Base-by-base conservation (phyloP, 2,797 vertebrate species). In the Crenichthys baileyi region DNA sequence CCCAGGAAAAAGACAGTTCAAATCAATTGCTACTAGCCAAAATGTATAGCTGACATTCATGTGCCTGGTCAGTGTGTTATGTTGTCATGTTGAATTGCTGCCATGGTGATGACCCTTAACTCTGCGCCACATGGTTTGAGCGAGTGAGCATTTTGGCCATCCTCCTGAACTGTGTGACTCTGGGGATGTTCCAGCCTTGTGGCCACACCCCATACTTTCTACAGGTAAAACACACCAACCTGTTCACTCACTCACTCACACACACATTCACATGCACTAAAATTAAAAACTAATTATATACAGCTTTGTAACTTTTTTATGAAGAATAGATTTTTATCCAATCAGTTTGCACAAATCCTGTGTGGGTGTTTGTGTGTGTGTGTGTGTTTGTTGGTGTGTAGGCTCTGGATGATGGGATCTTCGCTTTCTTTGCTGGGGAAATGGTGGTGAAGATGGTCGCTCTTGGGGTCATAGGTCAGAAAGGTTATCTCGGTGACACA, bases 401-500 rank as follows among this genome's bases (percentile, higher is more conserved):
- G 89, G 83, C 88, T 77, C 84, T 93, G 70, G 98, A 99, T 15
- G 97, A 98, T 90, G 98, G 97, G 88, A 99, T 99, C 91, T 99
- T 99, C 61, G 97, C 95, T 76, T 99, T 99, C 94, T 99, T 99
- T 22, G 98, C 98, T 0, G 97, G 97, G 92, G 98, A 99, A 94
- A 99, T 99, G 98, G 88, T 98, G 79, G 90, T 98, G 92, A 99
- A 99, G 96, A 99, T 99, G 98, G 93, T 98, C 4, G 98, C 98
- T 67, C 95, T 99, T 16, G 98, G 98, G 79, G 95, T 99, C 82
- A 96, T 98, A 0, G 98, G 98, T 85, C 97, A 97, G 83, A 98
- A 95, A 80, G 97, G 98, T 94, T 99, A 99, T 95, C 96, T 99
- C 67, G 97, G 98, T 0, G 98, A 99, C 93, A 97, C 97, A 0